Conservation (phyloP, 1,140 invertebrate species). For the Caenorhabditis inopinata region DNA sequence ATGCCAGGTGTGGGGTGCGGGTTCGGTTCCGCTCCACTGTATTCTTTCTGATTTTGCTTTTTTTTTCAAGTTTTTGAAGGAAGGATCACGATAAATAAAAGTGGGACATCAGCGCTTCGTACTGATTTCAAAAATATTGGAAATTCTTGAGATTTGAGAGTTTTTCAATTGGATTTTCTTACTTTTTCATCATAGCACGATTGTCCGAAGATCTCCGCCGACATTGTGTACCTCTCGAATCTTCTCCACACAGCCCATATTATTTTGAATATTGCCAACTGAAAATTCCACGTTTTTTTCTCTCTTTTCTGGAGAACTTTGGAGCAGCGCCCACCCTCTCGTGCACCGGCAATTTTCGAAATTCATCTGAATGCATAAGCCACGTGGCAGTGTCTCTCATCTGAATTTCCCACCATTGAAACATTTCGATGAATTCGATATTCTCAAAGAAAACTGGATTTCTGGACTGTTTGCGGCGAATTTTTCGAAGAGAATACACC, state of each 20-base stretch:
- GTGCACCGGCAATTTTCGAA: neutral
- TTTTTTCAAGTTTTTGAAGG: too few relatives aligned
- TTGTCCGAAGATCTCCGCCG: neutral
- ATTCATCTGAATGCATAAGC: neutral
- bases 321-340: neutral
- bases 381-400: neutral
- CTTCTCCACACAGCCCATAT: neutral
- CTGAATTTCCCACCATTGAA: neutral
- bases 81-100: too few relatives aligned
- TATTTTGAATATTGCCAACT: constrained; percentile 16
- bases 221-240: constrained; percentile 15
- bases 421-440: neutral
- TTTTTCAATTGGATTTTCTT: too few relatives aligned
- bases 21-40: too few relatives aligned
- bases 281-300: neutral
- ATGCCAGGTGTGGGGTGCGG: too few relatives aligned
- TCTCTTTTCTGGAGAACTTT: too few relatives aligned
- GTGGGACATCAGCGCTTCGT: too few relatives aligned
- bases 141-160: too few relatives aligned
- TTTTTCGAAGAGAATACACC: neutral
- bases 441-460: neutral
- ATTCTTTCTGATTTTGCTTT: too few relatives aligned
- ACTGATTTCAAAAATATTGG: too few relatives aligned
- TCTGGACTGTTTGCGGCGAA: neutral
- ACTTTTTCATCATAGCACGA: constrained; percentile 16